Percentiles rank a stretch among this genome's conserved stretches.
phyloP scores from a whole-genome alignment of 2,797 vertebrate species.

The Toxotes lorentzi region DNA sequence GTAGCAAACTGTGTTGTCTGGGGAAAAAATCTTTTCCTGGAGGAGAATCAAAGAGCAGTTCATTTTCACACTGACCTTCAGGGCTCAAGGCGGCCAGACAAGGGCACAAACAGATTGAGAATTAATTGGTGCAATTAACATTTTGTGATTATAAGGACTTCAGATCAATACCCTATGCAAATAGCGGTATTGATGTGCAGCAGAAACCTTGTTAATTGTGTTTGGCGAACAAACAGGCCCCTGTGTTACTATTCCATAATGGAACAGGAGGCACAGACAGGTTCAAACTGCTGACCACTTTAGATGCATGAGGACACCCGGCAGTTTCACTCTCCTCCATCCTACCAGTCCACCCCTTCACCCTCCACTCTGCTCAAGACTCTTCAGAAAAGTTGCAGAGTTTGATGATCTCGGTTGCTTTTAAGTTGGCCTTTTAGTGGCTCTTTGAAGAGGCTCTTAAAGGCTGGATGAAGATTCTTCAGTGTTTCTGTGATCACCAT shows the following conservation, averaged over 20 bases:
- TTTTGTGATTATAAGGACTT: constrained; percentile 97
- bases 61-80: constrained; percentile 94
- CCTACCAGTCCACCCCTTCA: constrained; percentile 51
- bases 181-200: constrained; percentile 91
- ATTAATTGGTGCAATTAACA: constrained; percentile 99
- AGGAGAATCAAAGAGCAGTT: constrained; percentile 88
- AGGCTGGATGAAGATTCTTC: constrained; percentile 72
- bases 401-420: constrained; percentile 80
- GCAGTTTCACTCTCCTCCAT: constrained; percentile 64
- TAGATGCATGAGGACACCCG: constrained; percentile 74
- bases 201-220: constrained; percentile 89
- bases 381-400: constrained; percentile 79
- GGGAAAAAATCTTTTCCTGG: constrained; percentile 83
- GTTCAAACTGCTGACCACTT: constrained; percentile 87
- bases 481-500: constrained; percentile 76
- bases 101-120: constrained; percentile 94
- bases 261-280: constrained; percentile 86
- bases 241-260: constrained; percentile 87
- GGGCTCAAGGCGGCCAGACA: constrained; percentile 88
- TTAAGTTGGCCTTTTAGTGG: constrained; percentile 73
- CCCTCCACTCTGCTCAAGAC: constrained; percentile 63
- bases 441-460: constrained; percentile 77
- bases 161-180: constrained; percentile 96
- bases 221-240: constrained; percentile 85
- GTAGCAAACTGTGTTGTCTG: constrained; percentile 85